Conservation (phyloP, 2,888 invertebrate genomes). For the Pachliopta kotzebuea region DNA sequence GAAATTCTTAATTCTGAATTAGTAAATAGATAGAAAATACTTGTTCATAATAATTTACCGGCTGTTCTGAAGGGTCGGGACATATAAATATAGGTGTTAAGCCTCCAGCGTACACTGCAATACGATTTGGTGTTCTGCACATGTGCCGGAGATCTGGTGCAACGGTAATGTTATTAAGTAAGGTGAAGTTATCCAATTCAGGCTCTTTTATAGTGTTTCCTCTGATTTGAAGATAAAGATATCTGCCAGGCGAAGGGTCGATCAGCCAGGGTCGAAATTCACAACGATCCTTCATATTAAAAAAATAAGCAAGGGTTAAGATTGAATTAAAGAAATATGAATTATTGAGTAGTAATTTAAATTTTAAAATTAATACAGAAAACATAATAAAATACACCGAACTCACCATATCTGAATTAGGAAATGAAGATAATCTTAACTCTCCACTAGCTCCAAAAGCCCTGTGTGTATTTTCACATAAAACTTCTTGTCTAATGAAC, state of each 20-base stretch:
- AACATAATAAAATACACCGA: no score
- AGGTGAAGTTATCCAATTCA: constrained; percentile 71
- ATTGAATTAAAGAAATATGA: neutral
- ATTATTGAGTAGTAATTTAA: no score
- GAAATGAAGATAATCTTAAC: constrained; percentile 80
- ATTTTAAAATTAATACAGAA: no score
- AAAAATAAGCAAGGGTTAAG: neutral
- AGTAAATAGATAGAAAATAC: neutral
- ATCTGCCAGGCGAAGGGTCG: constrained; percentile 87
- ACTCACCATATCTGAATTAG: constrained; percentile 76
- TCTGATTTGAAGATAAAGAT: constrained; percentile 88
- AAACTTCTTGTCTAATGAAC: constrained; percentile 86
- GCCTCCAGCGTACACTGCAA: constrained; percentile 88
- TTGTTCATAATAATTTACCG: constrained; percentile 38
- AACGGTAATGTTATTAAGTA: constrained; percentile 80
- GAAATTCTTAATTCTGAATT: neutral
- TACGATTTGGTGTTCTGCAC: constrained; percentile 89
- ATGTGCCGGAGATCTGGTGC: constrained; percentile 77
- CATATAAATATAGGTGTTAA: constrained; percentile 82
- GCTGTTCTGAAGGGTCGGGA: constrained; percentile 68
- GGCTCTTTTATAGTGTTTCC: constrained; percentile 81
- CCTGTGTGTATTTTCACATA: constrained; percentile 85
- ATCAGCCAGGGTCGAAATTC: constrained; percentile 90
- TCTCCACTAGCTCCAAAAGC: constrained; percentile 89
- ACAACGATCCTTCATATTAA: constrained; percentile 84